Base-by-base conservation (phyloP, 2,888 invertebrate species). In the Lithosia quadra region DNA sequence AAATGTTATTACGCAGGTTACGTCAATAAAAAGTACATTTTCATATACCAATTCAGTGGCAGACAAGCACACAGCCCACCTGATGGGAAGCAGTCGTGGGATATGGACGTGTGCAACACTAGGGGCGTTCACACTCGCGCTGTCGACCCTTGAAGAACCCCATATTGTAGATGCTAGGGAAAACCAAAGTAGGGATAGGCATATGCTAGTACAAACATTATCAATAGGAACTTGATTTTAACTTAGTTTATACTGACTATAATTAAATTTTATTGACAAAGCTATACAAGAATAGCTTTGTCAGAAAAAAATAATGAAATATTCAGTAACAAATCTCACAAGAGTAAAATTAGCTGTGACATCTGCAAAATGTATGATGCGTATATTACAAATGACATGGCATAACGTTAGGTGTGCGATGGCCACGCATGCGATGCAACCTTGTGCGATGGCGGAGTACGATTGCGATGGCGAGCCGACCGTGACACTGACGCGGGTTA, bases 401-500 rank as follows among this genome's bases (percentile, higher is more conserved):
- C 84, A 88, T 89, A 88, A 87, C 72, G 85, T 91, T 90, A 91
- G 88, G 90, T 91, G 88, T 83, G 61, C 56, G 56, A 57, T 64
- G 84, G 87, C 85, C 88, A 90, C 89, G 90, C 88, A 89, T 89
- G 87, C 86, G 85, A 84, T 84, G 86, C 90, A 93, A 90, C 94
- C 93, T 94, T 93, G 93, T 82, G 82, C 86, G 90, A 89, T 90
- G 90, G 89, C 88, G 82, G 83, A 77, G 83, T 78, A 86, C 84
- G 89, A 88, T 90, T 88, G 89, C 87, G 88, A 87, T 87, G 90
- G 82, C 85, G 87, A 83, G 79, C 85, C 90, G 92, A 88, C 94
- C 94, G 90, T 94, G 94, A 93, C 94, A 93, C 89, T 94, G 92
- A 86, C 89, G 86, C 82, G 83, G 90, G 89, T 87, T 89, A 90